phyloP scores from a whole-genome alignment of 2,113 vertebrate genomes.

The Sceloporus undulatus region DNA sequence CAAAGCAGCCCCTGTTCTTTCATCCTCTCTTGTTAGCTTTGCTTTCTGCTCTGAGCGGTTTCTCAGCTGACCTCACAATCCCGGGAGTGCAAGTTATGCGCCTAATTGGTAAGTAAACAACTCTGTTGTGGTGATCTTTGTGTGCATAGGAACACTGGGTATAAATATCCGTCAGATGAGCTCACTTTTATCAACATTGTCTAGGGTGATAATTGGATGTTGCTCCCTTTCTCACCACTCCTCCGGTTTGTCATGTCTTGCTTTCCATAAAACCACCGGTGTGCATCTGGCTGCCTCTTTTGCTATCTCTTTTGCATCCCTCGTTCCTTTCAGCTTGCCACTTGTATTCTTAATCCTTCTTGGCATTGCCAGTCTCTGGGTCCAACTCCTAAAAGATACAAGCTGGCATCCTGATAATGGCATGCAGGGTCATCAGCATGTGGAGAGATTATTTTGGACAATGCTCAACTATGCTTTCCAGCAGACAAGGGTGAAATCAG shows the following conservation, averaged over 20 bases:
- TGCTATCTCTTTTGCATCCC: background rate
- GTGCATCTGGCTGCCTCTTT: background rate
- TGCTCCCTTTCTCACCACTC: background rate
- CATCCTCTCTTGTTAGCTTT: background rate
- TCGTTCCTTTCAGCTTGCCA: background rate
- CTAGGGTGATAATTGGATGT: background rate
- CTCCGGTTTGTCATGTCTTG: background rate
- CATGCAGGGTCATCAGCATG: no score
- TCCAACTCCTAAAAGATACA: background rate
- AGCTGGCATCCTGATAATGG: background rate
- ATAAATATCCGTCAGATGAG: background rate
- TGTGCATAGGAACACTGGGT: background rate
- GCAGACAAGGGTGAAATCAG: no score
- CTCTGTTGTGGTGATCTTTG: background rate
- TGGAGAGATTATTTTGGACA: no score
- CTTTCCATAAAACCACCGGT: background rate
- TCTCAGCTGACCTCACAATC: background rate
- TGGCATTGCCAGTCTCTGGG: no score
- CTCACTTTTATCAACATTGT: background rate
- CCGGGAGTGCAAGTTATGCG: background rate
- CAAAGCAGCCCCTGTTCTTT: background rate
- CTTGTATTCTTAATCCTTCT: background rate
- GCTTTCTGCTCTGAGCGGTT: background rate
- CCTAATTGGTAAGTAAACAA: conserved; percentile 11
- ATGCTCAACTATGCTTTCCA: no score